A percentile compares a stretch with the other conserved stretches of the same genome.
Conservation (phyloP, 2,888 invertebrate genomes). For the Pyralis farinalis region DNA sequence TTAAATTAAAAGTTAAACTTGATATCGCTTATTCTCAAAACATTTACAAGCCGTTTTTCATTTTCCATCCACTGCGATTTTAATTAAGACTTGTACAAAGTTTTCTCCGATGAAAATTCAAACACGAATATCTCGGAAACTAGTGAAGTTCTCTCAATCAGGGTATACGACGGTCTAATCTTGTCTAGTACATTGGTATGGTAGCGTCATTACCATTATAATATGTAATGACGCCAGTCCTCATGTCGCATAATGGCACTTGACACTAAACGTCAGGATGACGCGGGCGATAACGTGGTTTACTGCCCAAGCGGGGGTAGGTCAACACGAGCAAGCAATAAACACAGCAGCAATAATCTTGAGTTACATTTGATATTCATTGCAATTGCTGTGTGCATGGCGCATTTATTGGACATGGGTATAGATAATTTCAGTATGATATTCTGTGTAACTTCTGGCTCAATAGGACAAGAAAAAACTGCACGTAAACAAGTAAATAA, state of each 20-base stretch:
- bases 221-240: slow-evolving; percentile 12
- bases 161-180: too few species aligned
- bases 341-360: slow-evolving; percentile 7
- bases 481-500: too few species aligned
- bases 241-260: slow-evolving; percentile 11
- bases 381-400: slow-evolving; percentile 3
- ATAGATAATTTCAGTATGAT: too few species aligned
- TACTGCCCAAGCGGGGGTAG: slow-evolving; percentile 9
- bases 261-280: slow-evolving; percentile 17
- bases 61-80: slow-evolving; percentile 4
- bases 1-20: not conserved
- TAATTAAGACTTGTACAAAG: slow-evolving; percentile 9
- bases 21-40: not conserved
- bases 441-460: too few species aligned
- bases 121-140: slow-evolving; percentile 2
- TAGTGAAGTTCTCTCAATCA: not conserved
- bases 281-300: slow-evolving; percentile 22
- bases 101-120: slow-evolving; percentile 8
- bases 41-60: not conserved
- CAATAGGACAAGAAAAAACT: too few species aligned
- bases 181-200: too few species aligned
- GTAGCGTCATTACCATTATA: slow-evolving; percentile 9
- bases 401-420: too few species aligned
- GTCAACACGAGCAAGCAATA: slow-evolving; percentile 10
- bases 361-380: slow-evolving; percentile 10